Conservation (phyloP, 1,140 invertebrate species). For the Scaptomyza montana region DNA sequence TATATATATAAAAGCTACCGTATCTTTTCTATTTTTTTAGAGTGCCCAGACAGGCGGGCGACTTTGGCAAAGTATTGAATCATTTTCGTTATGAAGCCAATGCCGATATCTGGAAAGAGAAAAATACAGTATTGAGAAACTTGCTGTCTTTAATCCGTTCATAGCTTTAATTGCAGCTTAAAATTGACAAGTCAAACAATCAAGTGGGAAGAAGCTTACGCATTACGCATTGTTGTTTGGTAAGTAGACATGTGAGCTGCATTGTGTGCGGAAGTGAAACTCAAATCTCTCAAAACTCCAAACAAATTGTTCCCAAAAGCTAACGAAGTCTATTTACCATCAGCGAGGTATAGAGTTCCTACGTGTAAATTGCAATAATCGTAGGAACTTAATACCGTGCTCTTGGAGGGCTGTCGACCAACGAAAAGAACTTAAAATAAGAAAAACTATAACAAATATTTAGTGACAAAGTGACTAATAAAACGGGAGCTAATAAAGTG, state of each 20-base stretch:
- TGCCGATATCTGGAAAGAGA: slow-evolving; percentile 37
- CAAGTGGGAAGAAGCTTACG: slow-evolving; percentile 26
- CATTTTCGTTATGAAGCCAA: slow-evolving; percentile 58
- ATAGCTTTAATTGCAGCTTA: slow-evolving; percentile 79
- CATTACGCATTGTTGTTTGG: background rate
- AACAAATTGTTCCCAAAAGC: slow-evolving; percentile 30
- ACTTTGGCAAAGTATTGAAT: slow-evolving; percentile 34
- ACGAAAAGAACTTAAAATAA: slow-evolving; percentile 21
- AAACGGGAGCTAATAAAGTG: background rate
- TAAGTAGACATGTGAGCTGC: slow-evolving; percentile 64
- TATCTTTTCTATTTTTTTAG: slow-evolving; percentile 10
- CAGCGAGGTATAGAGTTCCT: slow-evolving; percentile 84
- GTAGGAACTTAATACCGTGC: slow-evolving; percentile 84
- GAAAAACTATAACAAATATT: background rate
- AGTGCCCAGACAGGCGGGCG: slow-evolving; percentile 43
- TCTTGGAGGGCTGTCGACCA: slow-evolving; percentile 83
- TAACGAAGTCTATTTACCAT: slow-evolving; percentile 78
- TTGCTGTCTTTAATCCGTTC: slow-evolving; percentile 67
- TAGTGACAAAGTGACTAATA: background rate
- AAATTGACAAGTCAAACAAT: slow-evolving; percentile 65
- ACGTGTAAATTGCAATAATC: slow-evolving; percentile 70
- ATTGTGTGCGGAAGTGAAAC: slow-evolving; percentile 42
- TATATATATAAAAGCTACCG: slow-evolving; percentile 39
- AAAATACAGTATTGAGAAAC: background rate
- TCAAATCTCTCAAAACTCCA: background rate